Evolutionary conservation across 2,113 vertebrate genomes (phyloP), one percentile per base, ranked within the genome.

Genomic region (Cinclus cinclus): DNA sequence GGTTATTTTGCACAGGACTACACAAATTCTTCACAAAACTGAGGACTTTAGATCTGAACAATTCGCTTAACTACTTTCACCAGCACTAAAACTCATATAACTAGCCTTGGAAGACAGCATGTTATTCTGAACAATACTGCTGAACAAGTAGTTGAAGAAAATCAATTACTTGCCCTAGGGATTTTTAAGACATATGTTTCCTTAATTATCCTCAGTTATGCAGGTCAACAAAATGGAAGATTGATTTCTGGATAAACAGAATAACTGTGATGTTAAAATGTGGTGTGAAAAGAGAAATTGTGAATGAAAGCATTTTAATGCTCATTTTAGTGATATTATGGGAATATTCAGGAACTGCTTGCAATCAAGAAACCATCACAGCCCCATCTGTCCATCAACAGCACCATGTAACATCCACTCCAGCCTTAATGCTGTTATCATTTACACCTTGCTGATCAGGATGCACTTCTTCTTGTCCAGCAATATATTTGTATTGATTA

Each of bases 221-320:
- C 62, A 88, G 79, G 53, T 92, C 92, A 91, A 92, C 50, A 88
- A 94, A 96, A 96, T 73, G 50, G 35, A 93, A 93, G 92, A 94
- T 30, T 90, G 71, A 93, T 94, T 85, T 83, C 64, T 81, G 25
- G 35, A 71, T 89, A 75, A 95, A 92, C 8, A 47, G 50, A 87
- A 58, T 58, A 89, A 95, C 37, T 91, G 28, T 53, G 52, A 74
- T 23, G 9, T n/a, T 13, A 41, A 82, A 91, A 82, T 20, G 52
- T 15, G 16, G 35, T 41, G 15, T 47, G 62, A 65, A 94, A 93
- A 82, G 49, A 85, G 52, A 95, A 81, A 81, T 25, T 84, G 41
- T 83, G 56, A 81, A 87, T 75, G 78, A 90, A 84, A 80, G 84
- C 13, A 92, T 64, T 94, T 94, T 63, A 87, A 89, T 33, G 44